Percentiles rank a stretch among this genome's conserved stretches.
Evolutionary conservation across 1,140 invertebrate genomes (phyloP).

Genomic region (Telenomus remus): DNA sequence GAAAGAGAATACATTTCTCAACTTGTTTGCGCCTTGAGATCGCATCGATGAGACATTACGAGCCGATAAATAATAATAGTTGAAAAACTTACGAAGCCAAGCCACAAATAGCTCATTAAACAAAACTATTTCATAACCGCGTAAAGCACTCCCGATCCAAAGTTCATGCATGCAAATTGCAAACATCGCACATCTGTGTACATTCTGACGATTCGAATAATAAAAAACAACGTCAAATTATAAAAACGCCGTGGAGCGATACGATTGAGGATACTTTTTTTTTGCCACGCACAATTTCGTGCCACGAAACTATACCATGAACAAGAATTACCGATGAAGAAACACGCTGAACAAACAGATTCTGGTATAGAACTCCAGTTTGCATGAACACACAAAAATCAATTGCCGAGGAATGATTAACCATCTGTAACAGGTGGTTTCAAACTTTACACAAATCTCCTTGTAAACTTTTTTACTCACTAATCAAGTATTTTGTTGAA

Average conservation of each 20-base stretch:
- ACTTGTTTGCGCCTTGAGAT: constrained; percentile 23
- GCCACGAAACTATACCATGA: too few species aligned
- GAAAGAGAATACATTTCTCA: not conserved
- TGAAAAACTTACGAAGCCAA: not conserved
- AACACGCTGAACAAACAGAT: constrained; percentile 3
- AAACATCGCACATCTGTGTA: constrained; percentile 21
- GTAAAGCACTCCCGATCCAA: constrained; percentile 34
- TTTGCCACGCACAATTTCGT: too few species aligned
- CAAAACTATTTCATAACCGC: constrained; percentile 42
- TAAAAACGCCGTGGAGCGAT: too few species aligned
- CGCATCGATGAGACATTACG: constrained; percentile 17
- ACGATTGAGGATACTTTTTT: too few species aligned
- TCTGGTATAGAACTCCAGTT: constrained; percentile 11
- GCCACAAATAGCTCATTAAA: constrained; percentile 12
- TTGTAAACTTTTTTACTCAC: not conserved
- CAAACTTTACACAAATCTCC: constrained; percentile 31
- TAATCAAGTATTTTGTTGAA: too few species aligned
- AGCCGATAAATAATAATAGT: constrained; percentile 24
- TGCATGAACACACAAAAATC: not conserved
- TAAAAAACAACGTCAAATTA: not conserved
- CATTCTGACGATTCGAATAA: constrained; percentile 2
- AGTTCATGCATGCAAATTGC: constrained; percentile 41
- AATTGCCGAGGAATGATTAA: constrained; percentile 11
- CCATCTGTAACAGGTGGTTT: constrained; percentile 65
- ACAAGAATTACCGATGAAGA: too few species aligned